These are phyloP conservation scores for Vulpes ferrilata DNA, from an alignment of 2,113 vertebrate species.

Conservation along the genomic window DNA sequence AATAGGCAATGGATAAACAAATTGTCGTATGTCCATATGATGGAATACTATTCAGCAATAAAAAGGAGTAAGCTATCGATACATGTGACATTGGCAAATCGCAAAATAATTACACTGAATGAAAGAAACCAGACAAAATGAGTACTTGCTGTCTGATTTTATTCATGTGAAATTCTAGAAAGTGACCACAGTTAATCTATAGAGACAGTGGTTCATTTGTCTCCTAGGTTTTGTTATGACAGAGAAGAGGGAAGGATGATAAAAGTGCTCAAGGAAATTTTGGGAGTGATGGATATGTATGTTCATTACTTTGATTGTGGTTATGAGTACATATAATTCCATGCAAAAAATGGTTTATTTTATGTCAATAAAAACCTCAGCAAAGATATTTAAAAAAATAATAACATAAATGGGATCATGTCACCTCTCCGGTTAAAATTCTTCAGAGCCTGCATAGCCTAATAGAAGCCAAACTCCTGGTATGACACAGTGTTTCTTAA, in stretches of 20 bases:
- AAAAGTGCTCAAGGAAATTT: not conserved
- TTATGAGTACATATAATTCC: not conserved
- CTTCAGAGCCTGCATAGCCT: not conserved
- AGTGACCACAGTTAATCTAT: not conserved
- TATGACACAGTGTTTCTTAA: not conserved
- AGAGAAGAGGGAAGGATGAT: not conserved
- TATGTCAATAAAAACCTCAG: not conserved
- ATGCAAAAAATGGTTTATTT: not conserved
- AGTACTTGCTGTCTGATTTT: not conserved
- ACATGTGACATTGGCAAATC: not conserved
- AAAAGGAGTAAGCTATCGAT: not conserved
- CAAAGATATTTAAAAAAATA: conserved; percentile 34
- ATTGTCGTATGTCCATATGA: not conserved
- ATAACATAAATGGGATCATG: not conserved
- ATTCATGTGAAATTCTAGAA: not conserved
- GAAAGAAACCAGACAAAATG: not conserved
- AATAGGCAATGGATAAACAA: not conserved
- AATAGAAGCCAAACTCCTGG: not conserved
- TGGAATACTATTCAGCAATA: not conserved
- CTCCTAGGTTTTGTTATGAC: not conserved
- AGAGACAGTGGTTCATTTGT: not conserved
- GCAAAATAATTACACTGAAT: conserved; percentile 5
- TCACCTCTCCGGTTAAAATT: not conserved
- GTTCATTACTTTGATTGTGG: not conserved
- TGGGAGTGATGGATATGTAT: not conserved